These are phyloP conservation scores for Drosophila longiperda DNA, from an alignment of 2,888 invertebrate genomes.

Conservation along the genomic window DNA sequence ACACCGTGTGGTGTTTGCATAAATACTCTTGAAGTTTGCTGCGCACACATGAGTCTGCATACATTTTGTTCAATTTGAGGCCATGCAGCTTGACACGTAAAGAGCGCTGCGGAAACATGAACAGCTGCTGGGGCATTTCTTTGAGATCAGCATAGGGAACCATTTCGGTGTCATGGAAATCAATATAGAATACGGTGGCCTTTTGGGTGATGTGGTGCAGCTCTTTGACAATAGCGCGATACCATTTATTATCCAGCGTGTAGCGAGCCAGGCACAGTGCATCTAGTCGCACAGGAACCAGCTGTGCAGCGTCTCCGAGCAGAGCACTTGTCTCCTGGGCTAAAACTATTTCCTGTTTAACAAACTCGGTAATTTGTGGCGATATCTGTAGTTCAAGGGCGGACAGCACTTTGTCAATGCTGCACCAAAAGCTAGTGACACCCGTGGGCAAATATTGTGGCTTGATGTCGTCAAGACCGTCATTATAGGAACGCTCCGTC, in stretches of 20 bases:
- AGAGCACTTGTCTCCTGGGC: constrained; percentile 86
- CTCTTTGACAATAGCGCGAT: constrained; percentile 88
- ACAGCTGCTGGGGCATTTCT: constrained; percentile 86
- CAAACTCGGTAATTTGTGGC: constrained; percentile 83
- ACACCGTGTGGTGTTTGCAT: constrained; percentile 46
- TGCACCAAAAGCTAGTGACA: constrained; percentile 76
- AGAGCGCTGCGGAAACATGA: constrained; percentile 86
- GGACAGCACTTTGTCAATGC: constrained; percentile 72
- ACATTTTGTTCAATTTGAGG: constrained; percentile 82
- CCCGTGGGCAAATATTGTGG: constrained; percentile 70
- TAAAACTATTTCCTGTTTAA: constrained; percentile 85
- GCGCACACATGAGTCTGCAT: constrained; percentile 81
- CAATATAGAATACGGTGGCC: constrained; percentile 89
- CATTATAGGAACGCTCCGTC: constrained; percentile 73
- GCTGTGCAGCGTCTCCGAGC: constrained; percentile 84
- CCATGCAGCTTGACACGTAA: constrained; percentile 86
- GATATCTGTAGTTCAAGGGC: constrained; percentile 77
- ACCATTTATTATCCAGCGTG: constrained; percentile 89
- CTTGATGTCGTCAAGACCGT: constrained; percentile 68
- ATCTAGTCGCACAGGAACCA: constrained; percentile 84
- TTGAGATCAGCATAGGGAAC: constrained; percentile 85
- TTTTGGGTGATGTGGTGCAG: constrained; percentile 84
- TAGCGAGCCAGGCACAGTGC: constrained; percentile 88
- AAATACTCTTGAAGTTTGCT: constrained; percentile 64
- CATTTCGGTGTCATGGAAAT: constrained; percentile 89